Base-by-base conservation (phyloP, 2,113 vertebrate species). In the Arothron firmamentum region DNA sequence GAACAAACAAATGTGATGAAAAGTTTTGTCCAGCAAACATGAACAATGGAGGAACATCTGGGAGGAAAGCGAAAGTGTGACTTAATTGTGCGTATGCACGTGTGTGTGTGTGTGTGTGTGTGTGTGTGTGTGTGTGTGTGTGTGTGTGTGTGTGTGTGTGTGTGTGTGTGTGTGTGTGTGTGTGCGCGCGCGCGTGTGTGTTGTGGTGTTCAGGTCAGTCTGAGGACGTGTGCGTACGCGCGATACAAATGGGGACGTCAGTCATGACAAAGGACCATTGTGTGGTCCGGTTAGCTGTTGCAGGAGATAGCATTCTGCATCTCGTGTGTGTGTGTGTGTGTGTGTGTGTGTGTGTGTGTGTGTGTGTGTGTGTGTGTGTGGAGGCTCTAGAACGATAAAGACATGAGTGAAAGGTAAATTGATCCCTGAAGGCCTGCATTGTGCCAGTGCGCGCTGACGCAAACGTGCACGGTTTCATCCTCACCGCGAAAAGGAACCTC, bases 401-500 rank as follows among this genome's bases (percentile, higher is more conserved):
- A 78, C 17, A 12, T 63, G 67, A 84, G 67, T 57, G 69, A 80
- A 46, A 9, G 34, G 67, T 85, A 83, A 83, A 85, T 75, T 76
- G 76, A 85, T 84, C 78, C 79, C 81, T 73, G 51, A 75, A 79
- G 81, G 69, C 15, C 55, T 72, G 67, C 56, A 64, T 74, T 75
- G 70, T 81, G 65, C 51, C 47, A 11, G 17, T 34, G 62, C 52
- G 47, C 60, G 57, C 45, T 23, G 49, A 38, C 34, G 56, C 14
- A 16, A 15, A 45, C 43, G 16, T 12, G 12, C n/a, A 13, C 15
- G 42, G 42, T 15, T 45, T 16, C 15, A 16, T 45, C 41, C 41
- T 11, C 10, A 42, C 4, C 41, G 11, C 11, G 11, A 42, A 42
- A n/a, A 28, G 6, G 28, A 6, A 28, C 3, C 28, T 4, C 28